A percentile compares a stretch with the other conserved stretches of the same genome.
These are phyloP conservation scores for Eupeodes latifasciatus DNA, from an alignment of 2,888 invertebrate genomes.

Conservation along the genomic window DNA sequence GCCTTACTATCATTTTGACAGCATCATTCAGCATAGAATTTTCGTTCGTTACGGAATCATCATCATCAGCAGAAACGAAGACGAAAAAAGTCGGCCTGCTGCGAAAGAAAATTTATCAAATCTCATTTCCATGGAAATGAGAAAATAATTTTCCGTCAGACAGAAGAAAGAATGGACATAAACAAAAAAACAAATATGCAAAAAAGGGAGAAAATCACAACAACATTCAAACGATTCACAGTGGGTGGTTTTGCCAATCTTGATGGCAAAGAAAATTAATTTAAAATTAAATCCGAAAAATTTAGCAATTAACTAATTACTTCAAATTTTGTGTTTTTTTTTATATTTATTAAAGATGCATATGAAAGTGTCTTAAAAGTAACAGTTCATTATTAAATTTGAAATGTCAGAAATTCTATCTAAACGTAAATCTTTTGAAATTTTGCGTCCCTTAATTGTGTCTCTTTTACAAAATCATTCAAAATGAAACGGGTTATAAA, in stretches of 20 bases:
- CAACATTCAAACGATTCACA: not conserved
- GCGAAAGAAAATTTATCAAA: constrained; percentile 64
- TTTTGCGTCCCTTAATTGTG: no score
- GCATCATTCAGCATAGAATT: constrained; percentile 8
- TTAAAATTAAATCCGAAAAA: no score
- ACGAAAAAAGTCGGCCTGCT: constrained; percentile 11
- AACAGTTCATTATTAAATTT: no score
- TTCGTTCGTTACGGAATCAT: not conserved
- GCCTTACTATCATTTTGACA: not conserved
- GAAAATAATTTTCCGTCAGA: constrained; percentile 73
- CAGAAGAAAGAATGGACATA: constrained; percentile 28
- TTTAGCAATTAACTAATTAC: no score
- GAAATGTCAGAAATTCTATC: no score
- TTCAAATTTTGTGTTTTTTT: no score
- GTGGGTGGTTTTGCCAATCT: not conserved
- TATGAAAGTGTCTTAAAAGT: no score
- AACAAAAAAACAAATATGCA: constrained; percentile 11
- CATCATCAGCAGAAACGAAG: constrained; percentile 5
- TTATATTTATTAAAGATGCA: no score
- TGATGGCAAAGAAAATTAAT: not conserved
- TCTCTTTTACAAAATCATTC: no score
- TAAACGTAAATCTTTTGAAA: no score
- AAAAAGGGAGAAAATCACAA: constrained; percentile 21
- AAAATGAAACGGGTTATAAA: no score
- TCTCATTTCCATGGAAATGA: constrained; percentile 74